These are phyloP conservation scores for Chalcis sispes DNA, from an alignment of 2,888 invertebrate species.

Conservation along the genomic window DNA sequence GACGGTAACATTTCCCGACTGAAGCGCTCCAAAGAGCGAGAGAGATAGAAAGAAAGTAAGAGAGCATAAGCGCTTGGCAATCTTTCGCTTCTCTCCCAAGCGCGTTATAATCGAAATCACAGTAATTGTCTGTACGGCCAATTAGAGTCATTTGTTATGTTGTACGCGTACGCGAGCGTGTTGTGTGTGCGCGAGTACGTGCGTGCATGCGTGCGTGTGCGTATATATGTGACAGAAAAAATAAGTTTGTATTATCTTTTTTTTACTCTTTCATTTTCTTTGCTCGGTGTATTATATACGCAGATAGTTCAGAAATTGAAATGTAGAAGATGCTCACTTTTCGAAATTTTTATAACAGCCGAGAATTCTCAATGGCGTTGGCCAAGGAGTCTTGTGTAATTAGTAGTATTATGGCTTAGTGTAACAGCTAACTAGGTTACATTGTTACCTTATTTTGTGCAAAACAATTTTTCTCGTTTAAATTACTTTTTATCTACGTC, in stretches of 20 bases:
- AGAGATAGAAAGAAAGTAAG: background rate
- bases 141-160: slow-evolving; percentile 52
- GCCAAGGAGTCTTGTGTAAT: too few species aligned
- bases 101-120: slow-evolving; percentile 55
- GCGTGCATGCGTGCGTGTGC: background rate
- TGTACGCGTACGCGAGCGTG: background rate
- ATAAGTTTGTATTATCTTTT: background rate
- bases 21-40: too few species aligned
- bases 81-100: background rate
- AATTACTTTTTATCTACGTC: too few species aligned
- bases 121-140: slow-evolving; percentile 45
- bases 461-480: too few species aligned
- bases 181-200: background rate
- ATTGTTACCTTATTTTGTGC: slow-evolving; percentile 17
- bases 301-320: slow-evolving; percentile 29
- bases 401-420: slow-evolving; percentile 19
- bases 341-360: slow-evolving; percentile 42
- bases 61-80: too few species aligned
- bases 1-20: slow-evolving; percentile 36
- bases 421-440: slow-evolving; percentile 1
- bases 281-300: slow-evolving; percentile 1
- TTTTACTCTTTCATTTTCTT: too few species aligned
- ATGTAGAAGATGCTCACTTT: background rate
- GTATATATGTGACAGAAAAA: background rate
- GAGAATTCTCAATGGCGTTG: slow-evolving; percentile 7